Evolutionary conservation across 2,113 vertebrate genomes (phyloP).

Genomic region (Phaethornis superciliosus): DNA sequence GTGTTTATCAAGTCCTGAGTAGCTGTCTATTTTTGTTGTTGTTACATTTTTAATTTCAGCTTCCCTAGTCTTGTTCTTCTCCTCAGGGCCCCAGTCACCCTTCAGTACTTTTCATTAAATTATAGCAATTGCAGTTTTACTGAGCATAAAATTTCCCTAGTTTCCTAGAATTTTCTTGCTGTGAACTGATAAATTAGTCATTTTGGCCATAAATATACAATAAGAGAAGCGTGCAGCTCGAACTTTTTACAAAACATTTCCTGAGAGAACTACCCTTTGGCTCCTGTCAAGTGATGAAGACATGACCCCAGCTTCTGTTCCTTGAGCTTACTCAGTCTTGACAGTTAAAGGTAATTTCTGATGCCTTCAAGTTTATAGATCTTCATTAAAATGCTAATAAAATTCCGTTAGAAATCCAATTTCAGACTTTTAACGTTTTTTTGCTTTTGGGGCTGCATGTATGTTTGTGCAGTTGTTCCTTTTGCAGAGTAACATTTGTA

Average conservation of each 20-base stretch:
- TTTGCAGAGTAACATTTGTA: constrained; percentile 13
- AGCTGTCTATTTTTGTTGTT: constrained; percentile 39
- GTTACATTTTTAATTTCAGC: constrained; percentile 56
- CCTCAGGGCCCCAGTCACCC: neutral
- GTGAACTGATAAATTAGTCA: constrained; percentile 50
- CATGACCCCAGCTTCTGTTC: constrained; percentile 49
- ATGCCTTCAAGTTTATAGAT: constrained; percentile 43
- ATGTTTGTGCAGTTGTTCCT: neutral
- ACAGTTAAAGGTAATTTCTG: constrained; percentile 47
- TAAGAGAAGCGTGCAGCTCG: constrained; percentile 31
- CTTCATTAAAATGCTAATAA: constrained; percentile 56
- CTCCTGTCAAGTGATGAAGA: neutral
- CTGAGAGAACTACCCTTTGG: constrained; percentile 31
- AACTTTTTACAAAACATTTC: constrained; percentile 31
- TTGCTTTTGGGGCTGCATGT: neutral
- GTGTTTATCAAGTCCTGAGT: neutral
- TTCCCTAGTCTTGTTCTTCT: neutral
- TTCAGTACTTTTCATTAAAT: constrained; percentile 45
- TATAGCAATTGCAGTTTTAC: constrained; percentile 35
- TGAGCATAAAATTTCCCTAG: constrained; percentile 46
- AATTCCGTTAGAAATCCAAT: constrained; percentile 28
- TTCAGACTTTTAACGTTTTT: constrained; percentile 33
- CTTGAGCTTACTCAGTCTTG: neutral
- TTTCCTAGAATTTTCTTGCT: constrained; percentile 40
- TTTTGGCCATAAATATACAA: neutral